These are phyloP conservation scores for Hippocampus zosterae DNA, from an alignment of 2,113 vertebrate species.

Conservation along the genomic window DNA sequence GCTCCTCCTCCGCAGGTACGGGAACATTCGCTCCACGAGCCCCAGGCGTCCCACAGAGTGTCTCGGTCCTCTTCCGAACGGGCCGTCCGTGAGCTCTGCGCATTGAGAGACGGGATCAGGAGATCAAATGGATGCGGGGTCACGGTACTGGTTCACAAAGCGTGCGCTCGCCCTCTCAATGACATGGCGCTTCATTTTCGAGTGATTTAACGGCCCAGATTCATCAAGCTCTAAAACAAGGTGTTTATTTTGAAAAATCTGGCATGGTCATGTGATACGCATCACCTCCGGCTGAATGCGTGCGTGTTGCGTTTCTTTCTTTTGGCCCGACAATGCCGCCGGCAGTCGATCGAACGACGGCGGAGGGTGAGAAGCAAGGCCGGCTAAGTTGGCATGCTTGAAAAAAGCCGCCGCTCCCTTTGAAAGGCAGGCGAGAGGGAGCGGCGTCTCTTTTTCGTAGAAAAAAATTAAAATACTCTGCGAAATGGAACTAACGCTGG, in stretches of 20 bases:
- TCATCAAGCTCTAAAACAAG: slow-evolving; percentile 15
- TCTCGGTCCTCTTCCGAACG: slow-evolving; percentile 90
- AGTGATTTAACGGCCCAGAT: slow-evolving; percentile 12
- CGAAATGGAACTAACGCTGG: slow-evolving; percentile 26
- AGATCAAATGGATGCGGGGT: not conserved
- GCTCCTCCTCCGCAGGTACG: slow-evolving; percentile 93
- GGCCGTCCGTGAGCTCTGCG: slow-evolving; percentile 85
- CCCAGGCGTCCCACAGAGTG: slow-evolving; percentile 93
- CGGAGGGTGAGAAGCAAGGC: slow-evolving; percentile 25
- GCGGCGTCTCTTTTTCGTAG: not conserved
- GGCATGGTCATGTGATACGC: slow-evolving; percentile 16
- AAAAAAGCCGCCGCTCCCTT: slow-evolving; percentile 15
- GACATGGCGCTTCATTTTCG: slow-evolving; percentile 25
- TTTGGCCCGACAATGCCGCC: slow-evolving; percentile 19
- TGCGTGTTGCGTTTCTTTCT: slow-evolving; percentile 24
- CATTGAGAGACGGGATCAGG: not conserved
- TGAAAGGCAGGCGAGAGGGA: slow-evolving; percentile 2
- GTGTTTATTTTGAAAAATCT: slow-evolving; percentile 28
- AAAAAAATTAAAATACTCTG: not conserved
- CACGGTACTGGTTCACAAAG: not conserved
- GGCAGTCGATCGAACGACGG: slow-evolving; percentile 12
- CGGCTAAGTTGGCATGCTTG: not conserved
- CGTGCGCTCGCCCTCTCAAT: not conserved
- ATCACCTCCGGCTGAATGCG: slow-evolving; percentile 12
- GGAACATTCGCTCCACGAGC: slow-evolving; percentile 93